Evolutionary conservation across 2,888 invertebrate genomes (phyloP).

Genomic region (Dryadula phaetusa): DNA sequence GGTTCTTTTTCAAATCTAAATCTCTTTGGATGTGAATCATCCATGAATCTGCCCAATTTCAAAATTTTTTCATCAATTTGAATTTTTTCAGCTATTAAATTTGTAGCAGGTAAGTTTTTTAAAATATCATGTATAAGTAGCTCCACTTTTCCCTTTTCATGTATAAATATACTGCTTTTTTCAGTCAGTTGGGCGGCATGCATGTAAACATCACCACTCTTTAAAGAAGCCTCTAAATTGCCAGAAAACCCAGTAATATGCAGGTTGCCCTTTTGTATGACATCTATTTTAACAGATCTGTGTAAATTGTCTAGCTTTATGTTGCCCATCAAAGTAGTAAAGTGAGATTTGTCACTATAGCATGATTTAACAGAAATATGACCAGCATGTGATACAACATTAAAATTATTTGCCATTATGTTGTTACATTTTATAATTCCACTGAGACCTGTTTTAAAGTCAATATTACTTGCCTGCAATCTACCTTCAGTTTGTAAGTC

Average conservation of each 20-base stretch:
- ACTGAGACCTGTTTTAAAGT: constrained; percentile 71
- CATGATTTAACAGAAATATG: constrained; percentile 75
- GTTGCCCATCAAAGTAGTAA: constrained; percentile 77
- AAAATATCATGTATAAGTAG: constrained; percentile 72
- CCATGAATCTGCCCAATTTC: constrained; percentile 77
- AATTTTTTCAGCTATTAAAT: constrained; percentile 79
- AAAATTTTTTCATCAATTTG: constrained; percentile 75
- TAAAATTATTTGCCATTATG: constrained; percentile 72
- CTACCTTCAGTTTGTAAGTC: constrained; percentile 67
- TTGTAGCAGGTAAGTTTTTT: constrained; percentile 75
- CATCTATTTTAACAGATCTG: constrained; percentile 73
- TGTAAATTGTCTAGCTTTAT: constrained; percentile 71
- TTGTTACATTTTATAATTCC: constrained; percentile 73
- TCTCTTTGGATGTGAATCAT: constrained; percentile 75
- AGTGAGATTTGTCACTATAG: constrained; percentile 71
- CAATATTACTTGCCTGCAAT: constrained; percentile 70
- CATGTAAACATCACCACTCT: constrained; percentile 78
- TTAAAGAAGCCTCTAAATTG: constrained; percentile 73
- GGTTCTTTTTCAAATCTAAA: constrained; percentile 77
- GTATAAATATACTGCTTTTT: constrained; percentile 80
- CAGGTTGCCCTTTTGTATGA: constrained; percentile 77
- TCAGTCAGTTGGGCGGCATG: constrained; percentile 73
- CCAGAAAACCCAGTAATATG: constrained; percentile 76
- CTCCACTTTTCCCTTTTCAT: constrained; percentile 80
- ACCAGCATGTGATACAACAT: constrained; percentile 72